phyloP scores from a whole-genome alignment of 2,113 vertebrate species.

The Notiomystis cincta region DNA sequence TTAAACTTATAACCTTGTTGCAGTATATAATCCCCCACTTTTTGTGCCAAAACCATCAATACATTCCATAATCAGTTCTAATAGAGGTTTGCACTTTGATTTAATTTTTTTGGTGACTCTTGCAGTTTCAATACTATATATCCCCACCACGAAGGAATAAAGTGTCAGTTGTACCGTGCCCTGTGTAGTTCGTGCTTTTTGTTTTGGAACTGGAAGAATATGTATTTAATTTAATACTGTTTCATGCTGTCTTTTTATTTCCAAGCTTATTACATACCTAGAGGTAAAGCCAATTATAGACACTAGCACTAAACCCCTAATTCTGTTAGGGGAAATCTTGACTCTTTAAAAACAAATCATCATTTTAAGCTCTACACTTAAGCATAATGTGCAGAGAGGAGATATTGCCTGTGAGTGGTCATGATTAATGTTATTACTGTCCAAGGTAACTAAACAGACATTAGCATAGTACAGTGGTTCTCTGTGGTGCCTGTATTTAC shows the following conservation, averaged over 20 bases:
- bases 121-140: slow-evolving; percentile 59
- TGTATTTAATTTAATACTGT: background rate
- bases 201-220: background rate
- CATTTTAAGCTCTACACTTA: background rate
- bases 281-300: background rate
- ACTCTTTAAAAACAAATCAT: background rate
- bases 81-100: slow-evolving; percentile 57
- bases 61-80: slow-evolving; percentile 59
- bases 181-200: slow-evolving; percentile 6
- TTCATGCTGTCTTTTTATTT: background rate
- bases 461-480: background rate
- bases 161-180: slow-evolving; percentile 67
- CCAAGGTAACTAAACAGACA: background rate
- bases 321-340: background rate
- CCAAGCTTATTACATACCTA: background rate
- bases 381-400: background rate
- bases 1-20: slow-evolving; percentile 33
- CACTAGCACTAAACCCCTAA: background rate
- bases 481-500: background rate
- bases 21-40: slow-evolving; percentile 40
- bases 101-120: slow-evolving; percentile 51
- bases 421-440: background rate
- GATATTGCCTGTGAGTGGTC: background rate
- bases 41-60: slow-evolving; percentile 74
- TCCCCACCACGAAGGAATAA: slow-evolving; percentile 72